Evolutionary conservation across 2,797 vertebrate genomes (phyloP).

Genomic region (Chiroxiphia lanceolata): DNA sequence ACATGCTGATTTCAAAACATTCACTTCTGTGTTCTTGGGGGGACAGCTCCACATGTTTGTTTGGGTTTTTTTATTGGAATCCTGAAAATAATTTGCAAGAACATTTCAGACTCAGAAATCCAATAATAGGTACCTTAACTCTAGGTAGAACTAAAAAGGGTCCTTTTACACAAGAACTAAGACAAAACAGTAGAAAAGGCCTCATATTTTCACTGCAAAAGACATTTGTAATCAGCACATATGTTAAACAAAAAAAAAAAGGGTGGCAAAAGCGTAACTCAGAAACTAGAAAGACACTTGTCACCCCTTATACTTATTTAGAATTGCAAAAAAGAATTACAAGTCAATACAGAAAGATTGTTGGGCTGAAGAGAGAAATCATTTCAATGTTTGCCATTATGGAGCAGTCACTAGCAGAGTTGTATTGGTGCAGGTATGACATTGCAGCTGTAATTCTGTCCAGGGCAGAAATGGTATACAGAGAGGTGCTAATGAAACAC

Average conservation of each 20-base stretch:
- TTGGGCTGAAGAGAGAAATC: neutral
- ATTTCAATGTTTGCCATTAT: neutral
- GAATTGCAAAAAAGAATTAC: neutral
- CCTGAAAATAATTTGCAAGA: neutral
- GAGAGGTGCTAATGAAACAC: neutral
- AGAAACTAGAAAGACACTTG: neutral
- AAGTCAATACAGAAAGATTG: neutral
- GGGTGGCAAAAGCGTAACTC: neutral
- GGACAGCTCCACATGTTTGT: neutral
- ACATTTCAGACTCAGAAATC: neutral
- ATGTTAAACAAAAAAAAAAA: neutral
- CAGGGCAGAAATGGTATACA: neutral
- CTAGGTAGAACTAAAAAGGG: neutral
- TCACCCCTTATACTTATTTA: neutral
- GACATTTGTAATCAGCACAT: neutral
- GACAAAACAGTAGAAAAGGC: neutral
- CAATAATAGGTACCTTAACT: neutral
- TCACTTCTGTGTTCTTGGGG: neutral
- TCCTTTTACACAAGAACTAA: neutral
- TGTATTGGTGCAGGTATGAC: neutral
- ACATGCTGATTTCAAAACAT: neutral
- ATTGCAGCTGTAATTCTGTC: neutral
- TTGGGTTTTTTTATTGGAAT: neutral
- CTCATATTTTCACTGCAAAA: neutral
- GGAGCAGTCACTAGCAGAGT: neutral